These are phyloP conservation scores for Gadopsis bispinosus DNA, from an alignment of 2,797 vertebrate genomes.

Conservation along the genomic window DNA sequence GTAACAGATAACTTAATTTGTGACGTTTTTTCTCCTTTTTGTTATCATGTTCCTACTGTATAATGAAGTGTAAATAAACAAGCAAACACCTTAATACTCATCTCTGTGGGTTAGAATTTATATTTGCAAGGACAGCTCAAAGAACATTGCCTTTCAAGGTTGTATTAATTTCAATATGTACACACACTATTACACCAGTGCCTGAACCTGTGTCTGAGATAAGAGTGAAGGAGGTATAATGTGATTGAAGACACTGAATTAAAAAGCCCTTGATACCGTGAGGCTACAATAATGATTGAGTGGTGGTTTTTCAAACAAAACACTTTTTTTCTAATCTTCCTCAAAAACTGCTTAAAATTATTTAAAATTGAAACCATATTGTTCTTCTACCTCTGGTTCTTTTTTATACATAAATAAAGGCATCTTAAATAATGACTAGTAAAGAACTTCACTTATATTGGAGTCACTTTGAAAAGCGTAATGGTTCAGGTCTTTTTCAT, in stretches of 20 bases:
- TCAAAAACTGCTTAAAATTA: conserved; percentile 9
- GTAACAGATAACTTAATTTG: not conserved
- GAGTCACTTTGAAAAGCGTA: conserved; percentile 16
- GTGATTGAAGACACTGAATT: conserved; percentile 33
- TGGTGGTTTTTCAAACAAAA: conserved; percentile 24
- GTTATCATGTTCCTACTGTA: not conserved
- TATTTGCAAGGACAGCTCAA: conserved; percentile 40
- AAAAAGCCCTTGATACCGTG: conserved; percentile 29
- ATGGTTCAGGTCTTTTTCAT: conserved; percentile 3
- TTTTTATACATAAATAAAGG: conserved; percentile 8
- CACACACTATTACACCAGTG: not conserved
- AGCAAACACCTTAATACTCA: not conserved
- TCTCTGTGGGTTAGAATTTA: conserved; percentile 36
- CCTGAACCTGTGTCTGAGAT: conserved; percentile 18
- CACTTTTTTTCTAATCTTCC: conserved; percentile 14
- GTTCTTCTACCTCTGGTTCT: conserved; percentile 4
- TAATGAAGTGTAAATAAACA: conserved; percentile 26
- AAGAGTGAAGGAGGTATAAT: conserved; percentile 27
- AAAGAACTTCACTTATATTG: not conserved
- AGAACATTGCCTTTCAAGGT: conserved; percentile 18
- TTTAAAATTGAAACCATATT: conserved; percentile 19
- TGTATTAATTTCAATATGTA: conserved; percentile 45
- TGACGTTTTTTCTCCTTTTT: not conserved
- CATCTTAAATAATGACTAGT: not conserved
- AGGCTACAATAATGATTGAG: conserved; percentile 25